Base-by-base conservation (phyloP, 2,888 invertebrate species). In the Cartodere bifasciata region DNA sequence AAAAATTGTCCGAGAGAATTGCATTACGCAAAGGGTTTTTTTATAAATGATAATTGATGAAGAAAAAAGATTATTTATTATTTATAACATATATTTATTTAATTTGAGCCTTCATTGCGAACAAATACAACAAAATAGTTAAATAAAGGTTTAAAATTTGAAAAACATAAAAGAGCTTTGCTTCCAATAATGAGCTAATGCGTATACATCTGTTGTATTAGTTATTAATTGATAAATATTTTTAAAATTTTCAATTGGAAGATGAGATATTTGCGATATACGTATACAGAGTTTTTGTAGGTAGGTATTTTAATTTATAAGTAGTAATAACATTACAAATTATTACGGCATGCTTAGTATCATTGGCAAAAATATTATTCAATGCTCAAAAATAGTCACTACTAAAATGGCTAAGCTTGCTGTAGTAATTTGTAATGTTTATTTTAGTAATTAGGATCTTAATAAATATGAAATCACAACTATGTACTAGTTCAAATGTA, bases 31-130 rank as follows among this genome's bases (percentile, higher is more conserved):
- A n/a, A n/a, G n/a, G n/a, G n/a, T n/a, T n/a, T n/a, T n/a, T n/a
- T n/a, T n/a, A n/a, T n/a, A n/a, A n/a, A n/a, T n/a, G n/a, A n/a
- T n/a, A n/a, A n/a, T n/a, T n/a, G n/a, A n/a, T n/a, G n/a, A n/a
- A n/a, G n/a, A n/a, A n/a, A n/a, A n/a, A n/a, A n/a, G n/a, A n/a
- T n/a, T n/a, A n/a, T n/a, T n/a, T n/a, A 26, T 2, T 25, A 34
- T 74, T 75, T 74, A 75, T 77, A 78, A 78, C 77, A 78, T 77
- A 77, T 77, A 78, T 78, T 78, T 77, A 78, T 78, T n/a, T n/a
- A n/a, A n/a, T n/a, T 78, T 79, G 77, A 78, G 78, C 77, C 74
- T 78, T 76, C 75, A 76, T 77, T 77, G 77, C 77, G 75, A 75
- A 77, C 75, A 75, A 77, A 75, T 78, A 78, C 77, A 78, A 78